Percentiles rank a stretch among this genome's conserved stretches.
Evolutionary conservation across 2,888 invertebrate genomes (phyloP).

Genomic region (Zaprionus bogoriensis): DNA sequence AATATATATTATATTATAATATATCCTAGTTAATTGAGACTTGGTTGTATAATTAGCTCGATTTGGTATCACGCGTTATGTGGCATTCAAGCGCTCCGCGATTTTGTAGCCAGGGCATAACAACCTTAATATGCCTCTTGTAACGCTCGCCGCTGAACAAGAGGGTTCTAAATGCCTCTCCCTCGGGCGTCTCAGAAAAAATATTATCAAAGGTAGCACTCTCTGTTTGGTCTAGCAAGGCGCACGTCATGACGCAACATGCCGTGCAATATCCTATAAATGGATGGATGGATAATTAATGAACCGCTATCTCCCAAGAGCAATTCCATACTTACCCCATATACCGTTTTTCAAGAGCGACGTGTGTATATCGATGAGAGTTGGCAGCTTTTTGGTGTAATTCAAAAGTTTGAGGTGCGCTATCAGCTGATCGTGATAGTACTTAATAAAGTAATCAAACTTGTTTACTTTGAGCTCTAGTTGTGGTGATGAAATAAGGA

Average conservation of each 20-base stretch:
- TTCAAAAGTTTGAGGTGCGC: constrained; percentile 66
- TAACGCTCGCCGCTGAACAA: constrained; percentile 27
- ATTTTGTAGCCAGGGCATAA: constrained; percentile 50
- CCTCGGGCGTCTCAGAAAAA: constrained; percentile 27
- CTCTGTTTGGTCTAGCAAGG: constrained; percentile 29
- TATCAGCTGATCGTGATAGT: constrained; percentile 70
- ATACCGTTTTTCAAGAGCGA: constrained; percentile 63
- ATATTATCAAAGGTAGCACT: constrained; percentile 43
- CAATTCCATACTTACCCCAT: constrained; percentile 44
- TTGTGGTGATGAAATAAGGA: constrained; percentile 71
- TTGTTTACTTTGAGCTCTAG: constrained; percentile 66
- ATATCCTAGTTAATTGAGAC: too few relatives aligned
- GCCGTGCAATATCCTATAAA: constrained; percentile 30
- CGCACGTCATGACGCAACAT: constrained; percentile 36
- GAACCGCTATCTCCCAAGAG: not conserved
- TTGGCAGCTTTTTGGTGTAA: constrained; percentile 66
- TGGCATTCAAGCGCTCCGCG: constrained; percentile 40
- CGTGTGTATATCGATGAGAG: constrained; percentile 71
- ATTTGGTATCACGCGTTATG: not conserved
- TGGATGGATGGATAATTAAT: not conserved
- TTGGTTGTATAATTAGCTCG: too few relatives aligned
- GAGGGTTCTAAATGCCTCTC: constrained; percentile 24
- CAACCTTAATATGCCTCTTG: constrained; percentile 26
- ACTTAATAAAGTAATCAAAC: constrained; percentile 75
- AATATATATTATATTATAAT: too few relatives aligned